Evolutionary conservation across 37 sponge, comb jelly and placozoan genomes (phyloP).

Genomic region (Agelas oroides): DNA sequence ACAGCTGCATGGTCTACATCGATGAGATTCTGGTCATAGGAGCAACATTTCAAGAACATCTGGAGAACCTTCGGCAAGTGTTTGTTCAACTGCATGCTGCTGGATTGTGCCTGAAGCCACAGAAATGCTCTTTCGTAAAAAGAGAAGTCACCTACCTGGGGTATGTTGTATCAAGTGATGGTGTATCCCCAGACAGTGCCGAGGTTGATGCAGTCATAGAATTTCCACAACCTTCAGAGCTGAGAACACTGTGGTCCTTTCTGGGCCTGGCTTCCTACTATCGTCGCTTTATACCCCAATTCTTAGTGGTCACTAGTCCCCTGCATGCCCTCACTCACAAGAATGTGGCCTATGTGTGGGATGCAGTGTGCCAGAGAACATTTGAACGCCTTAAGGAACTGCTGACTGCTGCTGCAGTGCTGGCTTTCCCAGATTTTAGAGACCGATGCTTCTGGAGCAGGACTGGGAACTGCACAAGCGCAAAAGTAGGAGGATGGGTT

Average conservation of each 20-base stretch:
- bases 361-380: not conserved
- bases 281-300: slow-evolving; percentile 9
- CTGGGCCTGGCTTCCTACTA: slow-evolving; percentile 42
- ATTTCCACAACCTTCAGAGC: slow-evolving; percentile 3
- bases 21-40: slow-evolving; percentile 42
- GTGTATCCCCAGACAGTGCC: slow-evolving; percentile 8
- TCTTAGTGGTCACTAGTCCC: not conserved
- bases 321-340: slow-evolving; percentile 23
- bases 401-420: slow-evolving; percentile 42
- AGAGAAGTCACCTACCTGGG: slow-evolving; percentile 31
- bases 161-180: slow-evolving; percentile 26
- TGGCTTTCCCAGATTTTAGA: slow-evolving; percentile 57
- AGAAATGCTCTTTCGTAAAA: slow-evolving; percentile 27
- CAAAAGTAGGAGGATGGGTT: slow-evolving; percentile 26
- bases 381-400: slow-evolving; percentile 15
- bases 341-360: not conserved
- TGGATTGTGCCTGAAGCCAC: slow-evolving; percentile 34
- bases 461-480: slow-evolving; percentile 46
- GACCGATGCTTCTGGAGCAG: slow-evolving; percentile 42
- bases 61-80: slow-evolving; percentile 1
- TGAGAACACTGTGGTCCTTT: slow-evolving; percentile 36
- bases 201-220: slow-evolving; percentile 25
- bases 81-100: slow-evolving; percentile 17
- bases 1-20: slow-evolving; percentile 31
- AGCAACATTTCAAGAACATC: slow-evolving; percentile 24